Evolutionary conservation across 2,888 invertebrate species (phyloP), one percentile per base, ranked within the genome.

Genomic region (Cheilosia soror): DNA sequence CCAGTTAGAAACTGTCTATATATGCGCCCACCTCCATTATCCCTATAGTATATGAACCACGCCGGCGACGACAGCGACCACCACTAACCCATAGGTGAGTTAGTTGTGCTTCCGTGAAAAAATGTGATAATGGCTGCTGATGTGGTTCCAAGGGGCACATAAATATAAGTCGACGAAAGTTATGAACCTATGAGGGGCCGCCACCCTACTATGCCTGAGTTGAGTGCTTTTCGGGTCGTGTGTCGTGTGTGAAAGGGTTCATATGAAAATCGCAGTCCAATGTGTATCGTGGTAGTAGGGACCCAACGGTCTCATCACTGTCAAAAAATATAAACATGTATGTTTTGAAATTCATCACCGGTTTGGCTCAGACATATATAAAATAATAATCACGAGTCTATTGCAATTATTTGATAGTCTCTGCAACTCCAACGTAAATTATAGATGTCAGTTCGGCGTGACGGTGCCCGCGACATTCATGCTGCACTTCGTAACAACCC

Each of bases 81-180:
- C 42, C n/a, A 25, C n/a, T 40, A 51, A 49, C 66, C 65, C 69
- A 68, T 31, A 65, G 65, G 69, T 76, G 69, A 65, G 62, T 53
- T 33, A 68, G 72, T 72, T 84, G 53, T 29, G 49, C 29, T 75
- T 58, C 51, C 63, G 73, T 69, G 57, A 63, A 84, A 79, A 84
- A 79, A 79, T 80, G 79, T 76, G 80, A 84, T 84, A 84, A 84
- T 85, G 72, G 76, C 63, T 62, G 49, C 57, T 62, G 85, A 76
- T 77, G 80, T 63, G 71, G 81, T 81, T 81, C 49, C 85, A 77
- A 68, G 68, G 81, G 85, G 76, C 29, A 60, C 81, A 85, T 85
- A 85, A 85, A 85, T 85, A 81, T 57, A 66, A 81, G 51, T 62
- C 62, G 62, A 40, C 51, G 81, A 62, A 69, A 76, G 66, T 84